A percentile compares a stretch with the other conserved stretches of the same genome.
Conservation (phyloP, 2,888 invertebrate species). For the Odontocerum albicorne region DNA sequence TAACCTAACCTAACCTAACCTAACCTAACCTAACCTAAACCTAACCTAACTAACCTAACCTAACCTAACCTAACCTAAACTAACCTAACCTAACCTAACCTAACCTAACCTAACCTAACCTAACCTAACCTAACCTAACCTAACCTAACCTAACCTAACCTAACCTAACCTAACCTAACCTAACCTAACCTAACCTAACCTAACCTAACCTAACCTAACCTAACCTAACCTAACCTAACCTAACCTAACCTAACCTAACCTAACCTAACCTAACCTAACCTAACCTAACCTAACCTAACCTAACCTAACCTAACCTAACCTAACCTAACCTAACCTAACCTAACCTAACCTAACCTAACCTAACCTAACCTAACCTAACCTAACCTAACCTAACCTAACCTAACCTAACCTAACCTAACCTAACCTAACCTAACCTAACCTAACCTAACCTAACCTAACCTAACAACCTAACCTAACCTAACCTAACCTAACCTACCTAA, state of each 20-base stretch:
- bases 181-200: slow-evolving; percentile 12
- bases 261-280: slow-evolving; percentile 12
- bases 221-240: slow-evolving; percentile 11
- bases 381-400: slow-evolving; percentile 12
- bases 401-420: slow-evolving; percentile 12
- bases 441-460: slow-evolving; percentile 12
- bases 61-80: slow-evolving; percentile 11
- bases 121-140: slow-evolving; percentile 12
- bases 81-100: slow-evolving; percentile 12
- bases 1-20: slow-evolving; percentile 12
- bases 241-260: slow-evolving; percentile 12
- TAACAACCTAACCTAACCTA: slow-evolving; percentile 12
- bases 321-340: slow-evolving; percentile 11
- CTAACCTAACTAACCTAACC: slow-evolving; percentile 5
- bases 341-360: slow-evolving; percentile 11
- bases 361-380: slow-evolving; percentile 11
- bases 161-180: slow-evolving; percentile 12
- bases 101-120: slow-evolving; percentile 11
- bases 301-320: slow-evolving; percentile 12
- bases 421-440: slow-evolving; percentile 12
- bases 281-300: slow-evolving; percentile 12
- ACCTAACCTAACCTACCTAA: slow-evolving; percentile 12
- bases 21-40: slow-evolving; percentile 10
- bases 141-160: slow-evolving; percentile 12
- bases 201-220: slow-evolving; percentile 4